Conservation (phyloP, 1,140 invertebrate genomes). For the Sinonovacula constricta region DNA sequence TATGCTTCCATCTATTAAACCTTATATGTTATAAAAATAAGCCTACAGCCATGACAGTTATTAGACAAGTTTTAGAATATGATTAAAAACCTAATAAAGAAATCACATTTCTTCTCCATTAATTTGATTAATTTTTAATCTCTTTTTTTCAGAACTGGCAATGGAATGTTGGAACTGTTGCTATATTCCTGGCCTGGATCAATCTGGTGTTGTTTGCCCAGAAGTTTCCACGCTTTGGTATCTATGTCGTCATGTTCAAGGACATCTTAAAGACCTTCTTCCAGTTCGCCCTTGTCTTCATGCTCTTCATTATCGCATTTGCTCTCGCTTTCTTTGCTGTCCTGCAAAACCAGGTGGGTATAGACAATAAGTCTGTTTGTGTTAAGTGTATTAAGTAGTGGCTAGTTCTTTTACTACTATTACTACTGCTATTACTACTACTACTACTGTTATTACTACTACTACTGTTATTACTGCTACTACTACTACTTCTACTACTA, state of each 20-base stretch:
- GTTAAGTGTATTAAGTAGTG: no score
- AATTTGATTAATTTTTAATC: neutral
- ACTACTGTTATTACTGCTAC: no score
- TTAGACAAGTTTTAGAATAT: neutral
- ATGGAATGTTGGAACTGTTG: slow-evolving; percentile 79
- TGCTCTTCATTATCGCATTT: slow-evolving; percentile 80
- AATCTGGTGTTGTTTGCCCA: slow-evolving; percentile 79
- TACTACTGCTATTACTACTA: no score
- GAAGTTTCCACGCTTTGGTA: slow-evolving; percentile 80
- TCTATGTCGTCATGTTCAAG: slow-evolving; percentile 81
- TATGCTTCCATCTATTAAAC: no score
- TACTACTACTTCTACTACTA: no score
- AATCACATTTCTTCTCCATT: neutral
- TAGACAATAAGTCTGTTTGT: no score
- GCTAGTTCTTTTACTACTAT: no score
- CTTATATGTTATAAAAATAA: no score
- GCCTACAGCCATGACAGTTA: no score
- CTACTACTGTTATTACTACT: no score
- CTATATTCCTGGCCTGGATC: slow-evolving; percentile 80
- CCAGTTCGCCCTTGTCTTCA: slow-evolving; percentile 80
- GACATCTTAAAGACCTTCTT: slow-evolving; percentile 80
- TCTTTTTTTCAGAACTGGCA: slow-evolving; percentile 78
- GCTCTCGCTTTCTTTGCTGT: slow-evolving; percentile 79
- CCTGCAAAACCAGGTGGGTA: slow-evolving; percentile 75
- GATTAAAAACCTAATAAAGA: no score